Percentiles rank a stretch among this genome's conserved stretches.
These are phyloP conservation scores for Cyrtodaria siliqua DNA, from an alignment of 2,888 invertebrate species.

Conservation along the genomic window DNA sequence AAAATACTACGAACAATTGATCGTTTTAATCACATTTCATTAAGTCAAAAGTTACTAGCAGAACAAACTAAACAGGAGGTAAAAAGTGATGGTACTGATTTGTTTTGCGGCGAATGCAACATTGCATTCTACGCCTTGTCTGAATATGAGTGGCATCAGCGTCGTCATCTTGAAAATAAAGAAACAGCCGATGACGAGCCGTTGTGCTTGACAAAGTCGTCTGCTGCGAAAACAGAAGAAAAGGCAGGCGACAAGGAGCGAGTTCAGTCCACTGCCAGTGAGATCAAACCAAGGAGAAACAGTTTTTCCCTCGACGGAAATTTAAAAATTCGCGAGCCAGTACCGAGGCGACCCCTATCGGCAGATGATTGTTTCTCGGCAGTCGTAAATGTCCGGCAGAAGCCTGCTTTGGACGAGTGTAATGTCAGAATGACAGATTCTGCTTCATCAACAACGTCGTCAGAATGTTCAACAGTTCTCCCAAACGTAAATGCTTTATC, in stretches of 20 bases:
- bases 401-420: background rate
- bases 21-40: background rate
- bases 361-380: conserved; percentile 25
- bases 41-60: background rate
- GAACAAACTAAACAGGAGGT: background rate
- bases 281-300: conserved; percentile 38
- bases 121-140: conserved; percentile 43
- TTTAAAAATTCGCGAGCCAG: background rate
- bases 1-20: conserved; percentile 5
- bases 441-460: background rate
- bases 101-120: conserved; percentile 43
- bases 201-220: conserved; percentile 34
- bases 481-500: conserved; percentile 47
- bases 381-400: background rate
- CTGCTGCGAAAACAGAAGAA: background rate
- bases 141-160: conserved; percentile 50
- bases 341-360: conserved; percentile 48
- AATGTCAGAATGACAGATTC: too few relatives aligned
- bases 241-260: background rate
- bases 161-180: conserved; percentile 19
- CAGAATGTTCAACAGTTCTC: background rate
- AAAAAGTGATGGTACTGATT: background rate
- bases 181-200: conserved; percentile 19
- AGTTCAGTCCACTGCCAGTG: background rate
- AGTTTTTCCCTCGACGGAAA: conserved; percentile 50